A percentile compares a stretch with the other conserved stretches of the same genome.
phyloP scores from a whole-genome alignment of 2,888 invertebrate genomes.

The Stenodema calcarata region DNA sequence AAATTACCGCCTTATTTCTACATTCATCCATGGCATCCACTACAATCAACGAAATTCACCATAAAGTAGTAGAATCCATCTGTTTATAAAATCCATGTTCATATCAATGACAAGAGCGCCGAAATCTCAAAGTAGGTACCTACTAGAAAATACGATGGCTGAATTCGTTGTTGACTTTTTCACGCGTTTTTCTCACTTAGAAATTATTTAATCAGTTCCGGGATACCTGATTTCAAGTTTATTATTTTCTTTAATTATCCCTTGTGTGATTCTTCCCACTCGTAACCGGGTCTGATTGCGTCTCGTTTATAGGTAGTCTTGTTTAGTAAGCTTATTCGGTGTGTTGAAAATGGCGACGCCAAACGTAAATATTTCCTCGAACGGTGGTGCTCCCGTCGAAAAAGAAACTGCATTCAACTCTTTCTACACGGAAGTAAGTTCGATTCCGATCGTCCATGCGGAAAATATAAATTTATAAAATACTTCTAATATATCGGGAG shows the following conservation, averaged over 20 bases:
- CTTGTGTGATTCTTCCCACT: background rate
- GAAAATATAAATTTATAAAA: no score
- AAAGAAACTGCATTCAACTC: slow-evolving; percentile 79
- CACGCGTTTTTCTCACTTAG: background rate
- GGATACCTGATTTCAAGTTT: background rate
- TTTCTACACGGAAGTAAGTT: slow-evolving; percentile 80
- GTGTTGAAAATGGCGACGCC: slow-evolving; percentile 53
- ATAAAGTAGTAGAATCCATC: no score
- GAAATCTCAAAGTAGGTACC: no score
- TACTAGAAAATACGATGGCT: background rate
- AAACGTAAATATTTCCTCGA: slow-evolving; percentile 37
- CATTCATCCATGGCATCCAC: no score
- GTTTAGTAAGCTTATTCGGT: background rate
- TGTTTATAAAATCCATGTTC: no score
- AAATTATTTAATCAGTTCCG: background rate
- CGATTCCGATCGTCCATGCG: no score
- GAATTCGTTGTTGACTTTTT: background rate
- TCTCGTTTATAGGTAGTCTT: background rate
- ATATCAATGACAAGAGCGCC: background rate
- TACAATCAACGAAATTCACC: no score
- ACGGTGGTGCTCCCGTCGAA: slow-evolving; percentile 59
- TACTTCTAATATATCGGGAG: no score
- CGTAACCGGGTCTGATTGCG: background rate
- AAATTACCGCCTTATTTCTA: no score
- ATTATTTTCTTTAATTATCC: background rate